Conservation (phyloP, 2,797 vertebrate genomes). For the Gymnopithys bicolor region DNA sequence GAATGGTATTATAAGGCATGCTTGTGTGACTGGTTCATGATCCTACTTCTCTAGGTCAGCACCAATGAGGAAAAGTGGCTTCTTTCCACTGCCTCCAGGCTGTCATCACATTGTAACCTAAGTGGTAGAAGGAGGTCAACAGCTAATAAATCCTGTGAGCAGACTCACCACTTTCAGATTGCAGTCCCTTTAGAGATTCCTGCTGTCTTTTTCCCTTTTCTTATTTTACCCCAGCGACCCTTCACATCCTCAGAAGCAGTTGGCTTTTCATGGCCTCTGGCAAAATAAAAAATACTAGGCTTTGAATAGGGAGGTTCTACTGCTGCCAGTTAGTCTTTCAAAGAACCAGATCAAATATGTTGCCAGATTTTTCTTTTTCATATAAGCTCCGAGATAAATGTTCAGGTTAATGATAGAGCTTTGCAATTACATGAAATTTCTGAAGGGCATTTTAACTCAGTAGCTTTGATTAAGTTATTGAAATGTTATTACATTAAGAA, state of each 20-base stretch:
- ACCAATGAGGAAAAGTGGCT: constrained; percentile 17
- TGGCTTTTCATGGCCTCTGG: constrained; percentile 32
- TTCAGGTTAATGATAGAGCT: not conserved
- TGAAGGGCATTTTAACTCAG: not conserved
- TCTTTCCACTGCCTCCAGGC: not conserved
- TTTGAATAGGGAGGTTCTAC: not conserved
- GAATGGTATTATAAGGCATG: not conserved
- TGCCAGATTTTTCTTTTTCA: not conserved
- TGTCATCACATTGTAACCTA: constrained; percentile 41
- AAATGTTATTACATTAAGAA: constrained; percentile 14
- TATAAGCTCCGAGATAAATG: not conserved
- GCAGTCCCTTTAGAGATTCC: not conserved
- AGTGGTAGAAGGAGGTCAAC: constrained; percentile 19
- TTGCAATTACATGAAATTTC: not conserved
- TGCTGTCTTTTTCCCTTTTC: not conserved
- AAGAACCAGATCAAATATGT: not conserved
- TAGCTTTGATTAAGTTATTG: constrained; percentile 26
- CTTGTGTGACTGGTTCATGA: constrained; percentile 17
- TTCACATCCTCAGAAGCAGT: not conserved
- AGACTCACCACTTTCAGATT: constrained; percentile 19
- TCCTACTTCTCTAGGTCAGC: constrained; percentile 46
- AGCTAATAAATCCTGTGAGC: constrained; percentile 57
- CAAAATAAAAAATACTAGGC: not conserved
- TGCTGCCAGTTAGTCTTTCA: not conserved
- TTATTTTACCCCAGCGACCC: not conserved